Percentiles rank a stretch among this genome's conserved stretches.
phyloP scores from a whole-genome alignment of 1,140 invertebrate genomes.

The Euura saliciscinereae region DNA sequence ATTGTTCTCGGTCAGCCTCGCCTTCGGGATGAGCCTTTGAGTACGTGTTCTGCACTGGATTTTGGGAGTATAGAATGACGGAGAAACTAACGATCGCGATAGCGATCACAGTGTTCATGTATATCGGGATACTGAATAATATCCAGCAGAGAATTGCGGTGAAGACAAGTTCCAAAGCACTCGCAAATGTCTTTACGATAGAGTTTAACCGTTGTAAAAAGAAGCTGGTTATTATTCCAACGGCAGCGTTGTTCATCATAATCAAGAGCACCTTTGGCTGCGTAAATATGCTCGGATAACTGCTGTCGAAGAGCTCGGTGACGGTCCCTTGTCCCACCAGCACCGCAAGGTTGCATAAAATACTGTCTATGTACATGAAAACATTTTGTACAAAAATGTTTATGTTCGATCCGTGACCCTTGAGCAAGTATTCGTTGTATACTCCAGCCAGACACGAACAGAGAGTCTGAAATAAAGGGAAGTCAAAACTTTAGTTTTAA shows the following conservation, averaged over 20 bases:
- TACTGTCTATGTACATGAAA: conserved; percentile 96
- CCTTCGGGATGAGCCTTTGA: conserved; percentile 26
- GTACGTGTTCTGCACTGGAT: conserved; percentile 72
- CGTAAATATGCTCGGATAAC: conserved; percentile 43
- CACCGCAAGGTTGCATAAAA: conserved; percentile 83
- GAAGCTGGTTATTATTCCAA: conserved; percentile 93
- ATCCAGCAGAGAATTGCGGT: conserved; percentile 90
- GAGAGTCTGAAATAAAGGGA: conserved; percentile 75
- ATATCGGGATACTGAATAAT: conserved; percentile 86
- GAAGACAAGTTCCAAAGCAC: conserved; percentile 90
- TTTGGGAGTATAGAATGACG: conserved; percentile 86
- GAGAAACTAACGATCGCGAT: conserved; percentile 85
- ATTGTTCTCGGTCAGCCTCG: neutral
- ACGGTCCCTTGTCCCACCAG: conserved; percentile 72
- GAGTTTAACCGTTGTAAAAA: conserved; percentile 94
- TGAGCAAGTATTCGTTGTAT: conserved; percentile 95
- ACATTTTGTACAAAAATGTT: conserved; percentile 94
- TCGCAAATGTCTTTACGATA: conserved; percentile 95
- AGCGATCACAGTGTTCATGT: conserved; percentile 80
- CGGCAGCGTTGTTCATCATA: conserved; percentile 87
- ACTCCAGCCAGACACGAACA: conserved; percentile 95
- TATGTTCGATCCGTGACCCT: conserved; percentile 80
- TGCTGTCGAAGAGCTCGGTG: conserved; percentile 65
- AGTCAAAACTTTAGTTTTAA: conserved; percentile 23
- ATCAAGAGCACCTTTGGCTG: conserved; percentile 74